A percentile compares a stretch with the other conserved stretches of the same genome.
These are phyloP conservation scores for Drosophila seclusa DNA, from an alignment of 2,888 invertebrate genomes.

Conservation along the genomic window DNA sequence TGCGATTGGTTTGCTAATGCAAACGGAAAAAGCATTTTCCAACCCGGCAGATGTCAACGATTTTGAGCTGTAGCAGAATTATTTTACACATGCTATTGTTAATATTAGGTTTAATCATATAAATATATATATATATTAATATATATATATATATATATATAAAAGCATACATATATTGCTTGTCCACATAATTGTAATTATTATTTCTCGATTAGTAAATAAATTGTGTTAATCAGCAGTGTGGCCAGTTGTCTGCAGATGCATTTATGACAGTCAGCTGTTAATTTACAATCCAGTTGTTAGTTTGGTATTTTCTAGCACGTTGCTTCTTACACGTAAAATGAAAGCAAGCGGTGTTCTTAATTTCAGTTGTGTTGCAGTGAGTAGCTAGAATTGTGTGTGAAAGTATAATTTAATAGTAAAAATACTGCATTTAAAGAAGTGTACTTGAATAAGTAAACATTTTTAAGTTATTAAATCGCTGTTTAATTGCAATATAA, in stretches of 20 bases:
- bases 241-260: slow-evolving; percentile 20
- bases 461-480: background rate
- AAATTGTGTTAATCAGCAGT: background rate
- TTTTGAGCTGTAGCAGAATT: slow-evolving; percentile 39
- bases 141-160: background rate
- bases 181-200: background rate
- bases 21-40: slow-evolving; percentile 75
- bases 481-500: background rate
- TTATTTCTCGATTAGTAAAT: background rate
- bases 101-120: background rate
- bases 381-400: background rate
- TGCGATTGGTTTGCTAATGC: slow-evolving; percentile 80
- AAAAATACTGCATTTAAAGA: background rate
- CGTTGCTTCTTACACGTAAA: background rate
- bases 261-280: background rate
- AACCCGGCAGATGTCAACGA: slow-evolving; percentile 52
- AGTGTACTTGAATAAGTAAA: background rate
- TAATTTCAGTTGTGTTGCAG: background rate
- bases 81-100: background rate
- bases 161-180: background rate
- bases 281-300: background rate
- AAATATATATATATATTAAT: background rate
- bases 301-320: background rate
- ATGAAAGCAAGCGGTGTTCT: background rate
- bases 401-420: background rate